These are phyloP conservation scores for Colletes gigas DNA, from an alignment of 1,140 invertebrate species.

Conservation along the genomic window DNA sequence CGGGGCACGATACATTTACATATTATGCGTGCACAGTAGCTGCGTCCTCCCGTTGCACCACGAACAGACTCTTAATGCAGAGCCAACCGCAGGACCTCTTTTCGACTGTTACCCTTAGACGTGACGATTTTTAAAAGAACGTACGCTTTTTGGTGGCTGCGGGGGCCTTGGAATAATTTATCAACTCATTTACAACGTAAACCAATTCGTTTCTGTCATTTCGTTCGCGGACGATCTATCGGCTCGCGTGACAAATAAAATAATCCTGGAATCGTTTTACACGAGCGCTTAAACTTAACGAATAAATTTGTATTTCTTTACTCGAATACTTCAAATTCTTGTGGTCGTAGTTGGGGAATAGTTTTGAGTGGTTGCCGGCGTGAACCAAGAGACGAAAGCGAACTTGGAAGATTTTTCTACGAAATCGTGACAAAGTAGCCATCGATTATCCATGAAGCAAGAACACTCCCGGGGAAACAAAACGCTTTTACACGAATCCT, in stretches of 20 bases:
- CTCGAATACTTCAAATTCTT: too few species aligned
- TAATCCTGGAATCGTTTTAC: too few species aligned
- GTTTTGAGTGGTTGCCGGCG: too few species aligned
- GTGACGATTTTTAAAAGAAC: slow-evolving; percentile 32
- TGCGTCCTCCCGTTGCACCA: slow-evolving; percentile 23
- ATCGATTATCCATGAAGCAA: slow-evolving; percentile 1
- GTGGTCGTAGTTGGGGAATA: too few species aligned
- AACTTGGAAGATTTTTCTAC: too few species aligned
- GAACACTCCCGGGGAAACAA: not conserved
- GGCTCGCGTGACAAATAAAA: not conserved
- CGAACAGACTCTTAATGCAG: slow-evolving; percentile 47
- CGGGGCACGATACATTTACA: slow-evolving; percentile 40
- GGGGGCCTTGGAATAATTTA: slow-evolving; percentile 8
- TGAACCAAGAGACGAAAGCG: too few species aligned
- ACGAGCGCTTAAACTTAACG: too few species aligned
- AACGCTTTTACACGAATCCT: slow-evolving; percentile 7
- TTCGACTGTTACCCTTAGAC: slow-evolving; percentile 6
- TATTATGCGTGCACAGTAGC: slow-evolving; percentile 61
- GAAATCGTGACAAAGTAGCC: not conserved
- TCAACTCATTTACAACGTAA: not conserved
- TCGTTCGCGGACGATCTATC: not conserved
- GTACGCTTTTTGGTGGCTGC: not conserved
- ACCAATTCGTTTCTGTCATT: not conserved
- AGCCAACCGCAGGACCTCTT: not conserved
- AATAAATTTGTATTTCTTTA: too few species aligned